Evolutionary conservation across 2,113 vertebrate genomes (phyloP).

Genomic region (Nothocercus julius): DNA sequence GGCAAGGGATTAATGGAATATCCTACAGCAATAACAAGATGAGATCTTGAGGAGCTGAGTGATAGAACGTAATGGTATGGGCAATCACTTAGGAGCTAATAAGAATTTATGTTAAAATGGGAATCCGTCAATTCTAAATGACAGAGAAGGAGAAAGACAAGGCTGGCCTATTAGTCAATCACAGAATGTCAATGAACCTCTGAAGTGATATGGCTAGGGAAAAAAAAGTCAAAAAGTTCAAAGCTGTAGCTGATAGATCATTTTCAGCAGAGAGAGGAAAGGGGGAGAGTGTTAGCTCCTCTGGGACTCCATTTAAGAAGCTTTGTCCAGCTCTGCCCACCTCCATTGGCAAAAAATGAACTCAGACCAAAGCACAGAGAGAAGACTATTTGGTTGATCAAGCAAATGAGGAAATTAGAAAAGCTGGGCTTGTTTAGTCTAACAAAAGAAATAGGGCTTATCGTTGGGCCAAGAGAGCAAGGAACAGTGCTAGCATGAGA

Average conservation of each 20-base stretch:
- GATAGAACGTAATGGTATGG: constrained; percentile 36
- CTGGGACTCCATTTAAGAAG: neutral
- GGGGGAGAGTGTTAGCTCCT: neutral
- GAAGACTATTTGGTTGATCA: neutral
- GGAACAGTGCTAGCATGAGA: neutral
- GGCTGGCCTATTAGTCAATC: constrained; percentile 52
- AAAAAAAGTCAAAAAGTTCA: neutral
- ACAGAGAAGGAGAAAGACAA: constrained; percentile 61
- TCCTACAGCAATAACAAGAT: constrained; percentile 33
- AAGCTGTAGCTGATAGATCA: neutral
- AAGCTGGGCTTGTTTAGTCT: neutral
- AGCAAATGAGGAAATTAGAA: neutral
- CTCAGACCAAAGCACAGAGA: neutral
- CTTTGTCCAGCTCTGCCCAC: neutral
- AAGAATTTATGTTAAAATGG: constrained; percentile 66
- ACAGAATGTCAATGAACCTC: constrained; percentile 21
- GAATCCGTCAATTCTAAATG: constrained; percentile 60
- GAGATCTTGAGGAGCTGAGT: constrained; percentile 38
- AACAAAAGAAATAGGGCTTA: neutral
- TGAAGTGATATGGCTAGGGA: neutral
- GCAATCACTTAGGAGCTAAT: constrained; percentile 60
- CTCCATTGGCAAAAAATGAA: neutral
- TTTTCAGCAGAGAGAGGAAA: neutral
- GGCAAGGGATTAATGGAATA: constrained; percentile 41
- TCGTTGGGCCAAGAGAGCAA: neutral